A percentile compares a stretch with the other conserved stretches of the same genome.
Evolutionary conservation across 2,888 invertebrate genomes (phyloP).

Genomic region (Frankliniella intonsa): DNA sequence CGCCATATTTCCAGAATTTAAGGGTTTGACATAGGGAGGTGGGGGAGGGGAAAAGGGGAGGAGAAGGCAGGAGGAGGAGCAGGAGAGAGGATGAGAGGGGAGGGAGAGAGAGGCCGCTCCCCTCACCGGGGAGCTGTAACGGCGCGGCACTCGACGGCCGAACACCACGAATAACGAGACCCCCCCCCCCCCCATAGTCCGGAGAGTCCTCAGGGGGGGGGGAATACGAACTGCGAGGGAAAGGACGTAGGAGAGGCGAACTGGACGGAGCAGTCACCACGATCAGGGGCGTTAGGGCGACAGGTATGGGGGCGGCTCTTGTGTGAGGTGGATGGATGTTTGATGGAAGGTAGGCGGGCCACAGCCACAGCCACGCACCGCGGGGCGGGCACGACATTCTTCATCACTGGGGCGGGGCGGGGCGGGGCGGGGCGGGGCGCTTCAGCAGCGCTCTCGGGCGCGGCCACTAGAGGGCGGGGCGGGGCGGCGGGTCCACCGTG

Average conservation of each 20-base stretch:
- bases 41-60: too few species aligned
- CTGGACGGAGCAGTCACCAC: neutral
- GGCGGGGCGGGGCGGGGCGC: neutral
- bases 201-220: neutral
- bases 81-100: neutral
- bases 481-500: neutral
- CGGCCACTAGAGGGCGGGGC: neutral
- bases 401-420: too few species aligned
- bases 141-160: too few species aligned
- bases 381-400: too few species aligned
- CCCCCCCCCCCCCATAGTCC: neutral
- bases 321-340: neutral
- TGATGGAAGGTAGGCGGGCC: neutral
- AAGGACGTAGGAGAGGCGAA: too few species aligned
- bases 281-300: neutral
- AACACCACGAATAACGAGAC: neutral
- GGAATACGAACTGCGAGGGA: too few species aligned
- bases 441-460: neutral
- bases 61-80: neutral
- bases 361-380: too few species aligned
- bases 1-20: too few species aligned
- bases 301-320: neutral
- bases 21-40: too few species aligned
- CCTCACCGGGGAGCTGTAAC: too few species aligned
- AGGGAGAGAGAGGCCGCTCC: too few species aligned